Conservation (phyloP, 2,113 vertebrate genomes). For the Propithecus coquereli region DNA sequence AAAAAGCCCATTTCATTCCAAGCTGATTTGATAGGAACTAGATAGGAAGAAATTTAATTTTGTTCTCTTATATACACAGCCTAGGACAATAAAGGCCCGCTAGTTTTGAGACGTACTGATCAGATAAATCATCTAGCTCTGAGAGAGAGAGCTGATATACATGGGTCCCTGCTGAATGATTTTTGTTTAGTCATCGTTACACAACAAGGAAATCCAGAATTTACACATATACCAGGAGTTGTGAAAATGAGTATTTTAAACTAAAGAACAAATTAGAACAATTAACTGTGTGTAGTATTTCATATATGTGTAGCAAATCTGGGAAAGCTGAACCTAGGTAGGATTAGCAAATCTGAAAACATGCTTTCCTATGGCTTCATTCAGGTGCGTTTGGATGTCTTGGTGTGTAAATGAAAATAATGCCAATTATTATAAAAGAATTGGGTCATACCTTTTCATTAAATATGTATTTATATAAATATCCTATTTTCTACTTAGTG, state of each 20-base stretch:
- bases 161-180: not conserved
- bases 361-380: not conserved
- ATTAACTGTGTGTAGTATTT: not conserved
- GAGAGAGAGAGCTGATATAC: not conserved
- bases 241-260: slow-evolving; percentile 39
- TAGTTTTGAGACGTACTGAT: slow-evolving; percentile 13
- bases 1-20: not conserved
- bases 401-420: not conserved
- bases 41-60: not conserved
- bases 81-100: not conserved
- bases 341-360: not conserved
- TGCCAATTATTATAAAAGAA: slow-evolving; percentile 3
- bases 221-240: not conserved
- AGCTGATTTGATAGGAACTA: not conserved
- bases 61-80: not conserved
- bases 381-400: not conserved
- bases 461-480: not conserved
- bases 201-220: slow-evolving; percentile 2
- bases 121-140: not conserved
- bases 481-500: slow-evolving; percentile 14
- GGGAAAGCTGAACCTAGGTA: not conserved
- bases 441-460: not conserved
- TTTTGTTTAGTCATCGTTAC: slow-evolving; percentile 8
- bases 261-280: not conserved
- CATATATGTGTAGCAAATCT: not conserved